Conservation (phyloP, 2,797 vertebrate genomes). For the Darevskia mixta region DNA sequence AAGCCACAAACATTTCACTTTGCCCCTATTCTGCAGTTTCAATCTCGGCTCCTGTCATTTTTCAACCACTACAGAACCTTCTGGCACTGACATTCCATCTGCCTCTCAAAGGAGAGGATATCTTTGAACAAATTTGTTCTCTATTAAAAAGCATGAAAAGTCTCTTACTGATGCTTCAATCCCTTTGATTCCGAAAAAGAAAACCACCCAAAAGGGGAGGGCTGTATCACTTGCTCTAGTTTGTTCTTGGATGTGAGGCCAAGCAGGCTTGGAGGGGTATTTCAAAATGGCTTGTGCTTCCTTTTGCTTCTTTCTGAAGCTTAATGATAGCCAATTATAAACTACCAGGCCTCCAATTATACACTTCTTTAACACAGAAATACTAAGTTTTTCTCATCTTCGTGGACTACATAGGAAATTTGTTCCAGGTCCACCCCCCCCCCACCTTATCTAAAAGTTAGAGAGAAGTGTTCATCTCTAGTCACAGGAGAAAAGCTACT, state of each 20-base stretch:
- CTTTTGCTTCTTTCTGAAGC: constrained; percentile 49
- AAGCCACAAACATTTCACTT: constrained; percentile 52
- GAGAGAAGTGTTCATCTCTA: constrained; percentile 18
- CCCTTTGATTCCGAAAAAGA: constrained; percentile 46
- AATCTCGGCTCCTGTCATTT: constrained; percentile 55
- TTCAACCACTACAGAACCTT: constrained; percentile 44
- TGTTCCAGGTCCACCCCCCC: constrained; percentile 23
- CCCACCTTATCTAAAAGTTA: constrained; percentile 30
- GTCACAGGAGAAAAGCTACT: not conserved
- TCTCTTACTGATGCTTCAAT: constrained; percentile 32
- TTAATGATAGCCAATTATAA: constrained; percentile 41
- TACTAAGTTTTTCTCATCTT: constrained; percentile 36
- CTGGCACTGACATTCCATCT: constrained; percentile 33
- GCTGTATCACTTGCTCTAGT: constrained; percentile 38
- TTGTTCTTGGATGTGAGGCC: constrained; percentile 40
- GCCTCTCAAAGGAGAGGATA: constrained; percentile 56
- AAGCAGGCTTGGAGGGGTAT: constrained; percentile 25
- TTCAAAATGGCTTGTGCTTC: constrained; percentile 29
- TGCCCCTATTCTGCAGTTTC: constrained; percentile 51
- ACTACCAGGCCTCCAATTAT: constrained; percentile 41
- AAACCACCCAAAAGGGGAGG: constrained; percentile 48
- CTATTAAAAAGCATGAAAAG: constrained; percentile 51
- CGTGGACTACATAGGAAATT: not conserved
- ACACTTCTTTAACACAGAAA: constrained; percentile 57
- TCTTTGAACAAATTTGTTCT: constrained; percentile 55